Evolutionary conservation across 1,140 invertebrate genomes (phyloP), one percentile per base, ranked within the genome.

Genomic region (Archivesica marissinica): DNA sequence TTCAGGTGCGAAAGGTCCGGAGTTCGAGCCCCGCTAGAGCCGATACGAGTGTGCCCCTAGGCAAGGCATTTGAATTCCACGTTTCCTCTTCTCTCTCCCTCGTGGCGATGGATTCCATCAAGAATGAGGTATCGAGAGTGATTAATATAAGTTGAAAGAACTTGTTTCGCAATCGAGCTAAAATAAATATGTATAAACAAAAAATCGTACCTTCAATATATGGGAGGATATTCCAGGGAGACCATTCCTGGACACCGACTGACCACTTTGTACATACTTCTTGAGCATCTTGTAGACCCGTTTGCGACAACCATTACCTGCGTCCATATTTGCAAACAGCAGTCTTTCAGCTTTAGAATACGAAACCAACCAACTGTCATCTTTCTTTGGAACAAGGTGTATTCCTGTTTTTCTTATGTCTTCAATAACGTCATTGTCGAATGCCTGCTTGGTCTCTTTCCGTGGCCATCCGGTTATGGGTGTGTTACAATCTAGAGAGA

Each of bases 151-250:
- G n/a, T n/a, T n/a, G n/a, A n/a, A n/a, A n/a, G n/a, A n/a, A n/a
- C n/a, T n/a, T n/a, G n/a, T n/a, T n/a, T n/a, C n/a, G n/a, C n/a
- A n/a, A n/a, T n/a, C n/a, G n/a, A n/a, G n/a, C n/a, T n/a, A n/a
- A n/a, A n/a, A n/a, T n/a, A n/a, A n/a, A n/a, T n/a, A n/a, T n/a
- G n/a, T n/a, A n/a, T n/a, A n/a, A n/a, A n/a, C n/a, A n/a, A n/a
- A n/a, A n/a, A n/a, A 47, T 20, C 20, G 23, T 66, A 66, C 61
- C 35, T 66, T 66, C 2, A 66, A n/a, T 17, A 66, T 66, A 35
- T 66, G 61, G 41, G 61, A 66, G 0, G 61, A 66, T 2, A 66
- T 39, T 9, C 35, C 61, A 1, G 61, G 35, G 1, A 66, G 35
- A 20, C 61, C 61, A 39, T 39, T n/a, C 17, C n/a, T 4, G 15